A percentile compares a stretch with the other conserved stretches of the same genome.
These are phyloP conservation scores for Nyctibius grandis DNA, from an alignment of 2,797 vertebrate species.

Conservation along the genomic window DNA sequence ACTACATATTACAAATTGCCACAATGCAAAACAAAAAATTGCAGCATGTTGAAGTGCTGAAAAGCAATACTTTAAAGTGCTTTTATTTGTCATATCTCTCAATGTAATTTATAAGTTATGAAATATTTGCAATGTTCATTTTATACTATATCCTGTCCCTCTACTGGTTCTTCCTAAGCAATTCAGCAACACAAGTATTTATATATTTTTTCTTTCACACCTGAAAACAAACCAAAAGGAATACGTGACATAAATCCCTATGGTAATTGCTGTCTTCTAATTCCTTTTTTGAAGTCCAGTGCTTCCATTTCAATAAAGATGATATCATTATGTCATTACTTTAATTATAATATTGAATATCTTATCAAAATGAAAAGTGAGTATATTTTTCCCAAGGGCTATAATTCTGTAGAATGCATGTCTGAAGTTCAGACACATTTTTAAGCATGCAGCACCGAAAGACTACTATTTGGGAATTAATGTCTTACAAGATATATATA, in stretches of 20 bases:
- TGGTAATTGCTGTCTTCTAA: neutral
- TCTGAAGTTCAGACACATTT: neutral
- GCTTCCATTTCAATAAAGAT: neutral
- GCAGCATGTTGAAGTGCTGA: neutral
- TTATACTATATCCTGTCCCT: neutral
- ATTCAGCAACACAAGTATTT: neutral
- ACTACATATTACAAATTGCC: neutral
- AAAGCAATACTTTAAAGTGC: neutral
- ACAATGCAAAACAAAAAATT: neutral
- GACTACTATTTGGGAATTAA: neutral
- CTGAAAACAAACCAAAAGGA: neutral
- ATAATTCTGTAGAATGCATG: neutral
- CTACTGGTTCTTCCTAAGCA: neutral
- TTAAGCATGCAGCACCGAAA: neutral
- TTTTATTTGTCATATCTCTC: neutral
- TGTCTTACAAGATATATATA: neutral
- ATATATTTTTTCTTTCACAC: neutral
- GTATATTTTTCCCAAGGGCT: neutral
- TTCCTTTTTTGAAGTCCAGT: neutral
- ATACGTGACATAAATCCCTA: neutral
- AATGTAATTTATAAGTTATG: neutral
- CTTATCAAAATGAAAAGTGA: neutral
- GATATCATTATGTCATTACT: neutral
- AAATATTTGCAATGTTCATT: neutral
- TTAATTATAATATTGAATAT: neutral